Conservation (phyloP, 2,888 invertebrate genomes). For the Sminthurinus aureus region DNA sequence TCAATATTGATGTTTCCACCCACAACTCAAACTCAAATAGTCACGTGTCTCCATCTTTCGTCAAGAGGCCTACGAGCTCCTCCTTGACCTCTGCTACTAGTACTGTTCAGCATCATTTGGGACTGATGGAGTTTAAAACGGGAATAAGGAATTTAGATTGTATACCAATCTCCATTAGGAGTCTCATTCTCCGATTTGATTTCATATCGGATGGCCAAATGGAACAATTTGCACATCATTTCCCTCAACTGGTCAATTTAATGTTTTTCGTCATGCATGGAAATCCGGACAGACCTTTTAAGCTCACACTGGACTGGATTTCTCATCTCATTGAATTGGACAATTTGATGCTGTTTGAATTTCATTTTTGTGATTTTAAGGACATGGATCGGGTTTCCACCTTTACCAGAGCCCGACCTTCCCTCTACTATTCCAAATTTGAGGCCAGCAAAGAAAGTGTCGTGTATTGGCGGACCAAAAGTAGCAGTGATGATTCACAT, state of each 20-base stretch:
- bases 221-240: neutral
- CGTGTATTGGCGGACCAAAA: neutral
- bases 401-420: neutral
- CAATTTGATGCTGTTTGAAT: neutral
- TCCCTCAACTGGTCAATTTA: neutral
- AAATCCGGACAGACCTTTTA: neutral
- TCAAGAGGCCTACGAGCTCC: no score
- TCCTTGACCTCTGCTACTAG: no score
- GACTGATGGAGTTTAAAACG: no score
- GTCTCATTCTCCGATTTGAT: constrained; percentile 12
- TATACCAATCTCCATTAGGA: neutral
- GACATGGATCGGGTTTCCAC: neutral
- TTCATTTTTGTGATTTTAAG: constrained; percentile 6
- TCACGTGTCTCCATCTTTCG: no score
- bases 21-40: no score
- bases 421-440: neutral
- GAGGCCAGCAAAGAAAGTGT: neutral
- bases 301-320: neutral
- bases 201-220: neutral
- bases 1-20: neutral
- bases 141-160: neutral
- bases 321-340: neutral
- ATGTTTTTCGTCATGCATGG: neutral
- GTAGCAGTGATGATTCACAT: no score
- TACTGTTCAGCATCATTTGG: no score